Base-by-base conservation (phyloP, 1,140 invertebrate genomes). In the Rhysida immarginata region DNA sequence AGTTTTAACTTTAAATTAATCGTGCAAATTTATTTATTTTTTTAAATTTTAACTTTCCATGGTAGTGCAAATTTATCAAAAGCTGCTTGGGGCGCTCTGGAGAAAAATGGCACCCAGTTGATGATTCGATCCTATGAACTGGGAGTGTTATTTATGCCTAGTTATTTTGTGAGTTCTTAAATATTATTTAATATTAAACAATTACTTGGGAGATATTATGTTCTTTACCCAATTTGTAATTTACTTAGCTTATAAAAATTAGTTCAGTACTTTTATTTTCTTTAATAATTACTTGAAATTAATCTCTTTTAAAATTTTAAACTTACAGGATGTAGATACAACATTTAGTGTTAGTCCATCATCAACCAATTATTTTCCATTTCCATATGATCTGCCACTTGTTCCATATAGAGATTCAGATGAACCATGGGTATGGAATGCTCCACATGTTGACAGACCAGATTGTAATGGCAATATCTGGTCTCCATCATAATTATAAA, bases 21-120 rank as follows among this genome's bases (percentile, higher is more conserved):
- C 11, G 35, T 41, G 35, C 35, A 41, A 14, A 13, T 16, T 25
- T 20, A 54, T 8, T 24, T 41, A 11, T 23, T 11, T 59, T 23
- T 1, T 41, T 23, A 20, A 43, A 26, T 14, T 16, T 45, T 54
- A 8, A 60, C 1, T 20, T n/a, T 26, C 29, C 18, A 18, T 24
- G 11, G 54, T 57, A 95, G 89, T 62, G 88, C 87, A 0, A 97
- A 97, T 73, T 69, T 96, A 5, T 96, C 91, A 14, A 96, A 95
- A 74, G 88, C 91, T 18, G 93, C 93, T 0, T 97, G 93, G 93
- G 93, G 93, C 55, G 75, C 71, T 18, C 65, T 79, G 21, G 82
- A 81, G 58, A 85, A 85, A 62, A 77, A 77, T 56, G 73, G 74
- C 29, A 65, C 74, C 55, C 79, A 80, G 57, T 70, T 87, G 45